Percentiles rank a stretch among this genome's conserved stretches.
phyloP scores from a whole-genome alignment of 2,888 invertebrate genomes.

The Ectemnius continuus region DNA sequence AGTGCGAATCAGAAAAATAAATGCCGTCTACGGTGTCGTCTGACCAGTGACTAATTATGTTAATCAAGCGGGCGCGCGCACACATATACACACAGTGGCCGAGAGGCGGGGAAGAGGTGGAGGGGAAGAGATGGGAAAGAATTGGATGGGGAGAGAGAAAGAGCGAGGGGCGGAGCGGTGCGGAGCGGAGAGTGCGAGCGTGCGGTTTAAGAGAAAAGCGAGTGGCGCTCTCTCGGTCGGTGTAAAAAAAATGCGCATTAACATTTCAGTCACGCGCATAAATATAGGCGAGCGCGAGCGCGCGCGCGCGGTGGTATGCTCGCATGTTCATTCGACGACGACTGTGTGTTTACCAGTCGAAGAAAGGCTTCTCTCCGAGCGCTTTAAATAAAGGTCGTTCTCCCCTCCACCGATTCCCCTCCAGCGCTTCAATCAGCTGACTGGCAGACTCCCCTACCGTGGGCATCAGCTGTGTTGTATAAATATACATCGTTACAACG shows the following conservation, averaged over 20 bases:
- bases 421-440: constrained; percentile 73
- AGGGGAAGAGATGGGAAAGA: too few relatives aligned
- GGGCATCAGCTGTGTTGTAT: constrained; percentile 70
- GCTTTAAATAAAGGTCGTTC: constrained; percentile 74
- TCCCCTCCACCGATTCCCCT: constrained; percentile 67
- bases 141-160: too few relatives aligned
- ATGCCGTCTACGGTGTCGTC: constrained; percentile 30
- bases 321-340: constrained; percentile 58
- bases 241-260: constrained; percentile 15
- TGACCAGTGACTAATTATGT: constrained; percentile 48
- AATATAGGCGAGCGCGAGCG: constrained; percentile 11
- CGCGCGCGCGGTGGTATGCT: constrained; percentile 18
- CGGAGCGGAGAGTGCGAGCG: too few relatives aligned
- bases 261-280: constrained; percentile 47
- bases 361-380: constrained; percentile 65
- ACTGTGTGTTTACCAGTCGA: constrained; percentile 63
- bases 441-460: constrained; percentile 61
- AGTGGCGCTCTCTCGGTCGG: too few relatives aligned
- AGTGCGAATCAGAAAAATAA: constrained; percentile 3
- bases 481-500: constrained; percentile 70
- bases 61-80: constrained; percentile 27
- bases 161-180: too few relatives aligned
- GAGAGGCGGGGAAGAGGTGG: too few relatives aligned
- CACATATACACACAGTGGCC: too few relatives aligned
- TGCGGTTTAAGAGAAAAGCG: too few relatives aligned